Conservation (phyloP, 2,888 invertebrate species). For the Thera britannica region DNA sequence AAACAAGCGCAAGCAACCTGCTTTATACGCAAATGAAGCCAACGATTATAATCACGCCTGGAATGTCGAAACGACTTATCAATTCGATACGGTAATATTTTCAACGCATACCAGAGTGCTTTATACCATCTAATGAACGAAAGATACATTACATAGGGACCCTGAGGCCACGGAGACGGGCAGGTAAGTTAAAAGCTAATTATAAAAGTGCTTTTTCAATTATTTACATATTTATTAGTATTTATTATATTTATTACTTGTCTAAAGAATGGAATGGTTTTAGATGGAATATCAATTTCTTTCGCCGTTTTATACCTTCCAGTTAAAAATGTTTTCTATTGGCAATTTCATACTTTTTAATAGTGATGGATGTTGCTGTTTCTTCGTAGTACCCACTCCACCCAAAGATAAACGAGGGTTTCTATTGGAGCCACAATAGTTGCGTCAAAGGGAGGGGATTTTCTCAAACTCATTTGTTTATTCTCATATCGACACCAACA, state of each 20-base stretch:
- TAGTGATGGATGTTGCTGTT: not conserved
- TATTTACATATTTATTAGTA: not conserved
- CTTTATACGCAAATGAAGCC: constrained; percentile 12
- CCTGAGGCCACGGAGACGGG: constrained; percentile 30
- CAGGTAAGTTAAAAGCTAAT: constrained; percentile 29
- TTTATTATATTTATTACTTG: not conserved
- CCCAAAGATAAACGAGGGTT: too few species aligned
- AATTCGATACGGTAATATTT: constrained; percentile 64
- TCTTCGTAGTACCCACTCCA: too few species aligned
- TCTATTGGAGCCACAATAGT: not conserved
- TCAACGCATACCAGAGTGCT: constrained; percentile 39
- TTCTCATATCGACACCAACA: constrained; percentile 37
- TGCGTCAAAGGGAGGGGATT: not conserved
- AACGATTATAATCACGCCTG: constrained; percentile 60
- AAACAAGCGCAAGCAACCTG: constrained; percentile 2
- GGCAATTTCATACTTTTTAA: not conserved
- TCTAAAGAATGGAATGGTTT: not conserved
- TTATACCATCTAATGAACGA: constrained; percentile 34
- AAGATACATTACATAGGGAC: constrained; percentile 33
- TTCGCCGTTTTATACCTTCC: too few species aligned
- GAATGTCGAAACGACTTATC: constrained; percentile 70
- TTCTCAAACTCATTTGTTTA: constrained; percentile 19
- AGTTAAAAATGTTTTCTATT: too few species aligned
- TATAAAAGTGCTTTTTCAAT: constrained; percentile 25
- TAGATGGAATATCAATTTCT: not conserved